These are phyloP conservation scores for Ageneiosus marmoratus DNA, from an alignment of 2,113 vertebrate genomes.

Conservation along the genomic window DNA sequence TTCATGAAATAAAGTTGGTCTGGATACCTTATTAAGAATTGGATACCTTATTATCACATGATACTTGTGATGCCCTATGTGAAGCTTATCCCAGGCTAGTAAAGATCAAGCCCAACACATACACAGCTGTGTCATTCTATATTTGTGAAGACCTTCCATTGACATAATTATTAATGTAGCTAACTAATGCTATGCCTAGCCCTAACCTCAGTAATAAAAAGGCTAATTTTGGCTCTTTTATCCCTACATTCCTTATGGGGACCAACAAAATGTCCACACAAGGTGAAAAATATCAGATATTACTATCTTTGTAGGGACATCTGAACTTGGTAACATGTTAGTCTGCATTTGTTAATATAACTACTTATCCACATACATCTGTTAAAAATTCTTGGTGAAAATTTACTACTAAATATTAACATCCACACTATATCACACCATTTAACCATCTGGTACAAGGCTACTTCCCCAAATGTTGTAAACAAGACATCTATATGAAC, in stretches of 20 bases:
- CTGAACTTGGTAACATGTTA: not conserved
- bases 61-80: not conserved
- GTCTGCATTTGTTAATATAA: not conserved
- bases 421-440: not conserved
- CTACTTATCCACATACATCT: too few relatives aligned
- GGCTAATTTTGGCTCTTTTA: too few relatives aligned
- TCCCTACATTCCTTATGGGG: too few relatives aligned
- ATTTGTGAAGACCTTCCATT: too few relatives aligned
- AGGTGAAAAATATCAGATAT: too few relatives aligned
- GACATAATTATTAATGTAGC: too few relatives aligned
- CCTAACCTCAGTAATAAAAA: too few relatives aligned
- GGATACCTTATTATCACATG: not conserved
- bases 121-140: too few relatives aligned
- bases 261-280: too few relatives aligned
- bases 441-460: too few relatives aligned
- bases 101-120: not conserved
- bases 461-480: not conserved
- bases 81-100: not conserved
- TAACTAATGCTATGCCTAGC: too few relatives aligned
- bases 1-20: not conserved
- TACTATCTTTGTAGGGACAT: too few relatives aligned
- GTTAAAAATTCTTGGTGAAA: not conserved
- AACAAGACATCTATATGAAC: not conserved
- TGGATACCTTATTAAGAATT: not conserved
- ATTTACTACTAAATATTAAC: not conserved